A percentile compares a stretch with the other conserved stretches of the same genome.
These are phyloP conservation scores for Umimayanthus kanabou DNA, from an alignment of 92 coral and sea anemone species.

Conservation along the genomic window DNA sequence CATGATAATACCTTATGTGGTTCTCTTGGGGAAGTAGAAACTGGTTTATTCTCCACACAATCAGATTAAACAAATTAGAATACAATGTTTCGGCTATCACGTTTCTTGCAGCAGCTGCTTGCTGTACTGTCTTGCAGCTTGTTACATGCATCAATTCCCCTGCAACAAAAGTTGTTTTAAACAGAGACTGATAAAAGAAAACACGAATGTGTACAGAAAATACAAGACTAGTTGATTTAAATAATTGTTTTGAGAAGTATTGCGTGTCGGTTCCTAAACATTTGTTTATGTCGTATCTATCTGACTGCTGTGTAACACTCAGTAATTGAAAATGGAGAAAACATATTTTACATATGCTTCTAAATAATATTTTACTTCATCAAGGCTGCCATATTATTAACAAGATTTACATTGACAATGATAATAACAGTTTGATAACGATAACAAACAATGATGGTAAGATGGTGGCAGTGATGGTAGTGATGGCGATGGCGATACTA, in stretches of 20 bases:
- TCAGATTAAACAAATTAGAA: conserved; percentile 61
- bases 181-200: background rate
- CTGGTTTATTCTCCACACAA: conserved; percentile 71
- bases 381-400: background rate
- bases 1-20: background rate
- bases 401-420: no score
- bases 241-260: background rate
- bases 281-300: no score
- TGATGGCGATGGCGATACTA: no score
- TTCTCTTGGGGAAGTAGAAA: conserved; percentile 16
- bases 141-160: conserved; percentile 3
- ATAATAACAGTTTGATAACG: background rate
- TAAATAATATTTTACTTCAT: background rate
- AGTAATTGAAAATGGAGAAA: no score
- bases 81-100: conserved; percentile 65
- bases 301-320: no score
- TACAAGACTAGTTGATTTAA: background rate
- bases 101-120: conserved; percentile 65
- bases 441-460: no score
- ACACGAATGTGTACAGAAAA: background rate
- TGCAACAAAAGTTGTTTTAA: background rate
- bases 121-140: conserved; percentile 42
- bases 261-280: background rate
- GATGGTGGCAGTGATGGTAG: background rate
- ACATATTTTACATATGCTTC: background rate